Evolutionary conservation across 2,888 invertebrate species (phyloP), one percentile per base, ranked within the genome.

Genomic region (Drosophila stalkeri): DNA sequence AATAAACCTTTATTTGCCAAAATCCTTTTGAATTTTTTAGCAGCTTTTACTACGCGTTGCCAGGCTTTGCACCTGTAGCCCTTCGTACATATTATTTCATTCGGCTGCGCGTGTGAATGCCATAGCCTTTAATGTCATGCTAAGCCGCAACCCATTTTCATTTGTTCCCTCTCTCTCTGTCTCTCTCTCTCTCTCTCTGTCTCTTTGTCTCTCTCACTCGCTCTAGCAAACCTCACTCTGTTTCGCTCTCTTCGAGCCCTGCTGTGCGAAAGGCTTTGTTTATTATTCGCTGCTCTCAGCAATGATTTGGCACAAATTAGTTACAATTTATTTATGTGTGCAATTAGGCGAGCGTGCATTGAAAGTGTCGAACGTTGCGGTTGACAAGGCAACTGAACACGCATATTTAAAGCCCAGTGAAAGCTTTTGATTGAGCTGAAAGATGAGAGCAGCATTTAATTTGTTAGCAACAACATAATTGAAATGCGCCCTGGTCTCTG

Each of bases 251-350:
- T 20, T 6, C 5, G 20, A 46, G 20, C 20, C 46, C 14, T 23
- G 46, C 8, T 14, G 14, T 57, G 57, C 59, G 49, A 27, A 9
- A 55, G 33, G 77, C 61, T 56, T 54, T 71, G 55, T 62, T 46
- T 54, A 57, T 46, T 72, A 41, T 37, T 63, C 63, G 39, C 49
- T 47, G 43, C 27, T 75, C 63, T 18, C 63, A 35, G 64, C 80
- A 72, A 74, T 88, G 81, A 85, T 86, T 73, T 78, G 63, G 54
- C 75, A 75, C 71, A 86, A 86, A 86, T 89, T 89, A 86, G 74
- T 52, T 72, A 73, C 79, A 82, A 81, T 81, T 82, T 86, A 86
- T 86, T 88, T 86, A 78, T 83, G 75, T 71, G 83, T 55, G 72
- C 81, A 81, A 86, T 83, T 88, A 80, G 77, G 61, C 72, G 56